Base-by-base conservation (phyloP, 2,113 vertebrate species). In the Dicrurus megarhynchus region DNA sequence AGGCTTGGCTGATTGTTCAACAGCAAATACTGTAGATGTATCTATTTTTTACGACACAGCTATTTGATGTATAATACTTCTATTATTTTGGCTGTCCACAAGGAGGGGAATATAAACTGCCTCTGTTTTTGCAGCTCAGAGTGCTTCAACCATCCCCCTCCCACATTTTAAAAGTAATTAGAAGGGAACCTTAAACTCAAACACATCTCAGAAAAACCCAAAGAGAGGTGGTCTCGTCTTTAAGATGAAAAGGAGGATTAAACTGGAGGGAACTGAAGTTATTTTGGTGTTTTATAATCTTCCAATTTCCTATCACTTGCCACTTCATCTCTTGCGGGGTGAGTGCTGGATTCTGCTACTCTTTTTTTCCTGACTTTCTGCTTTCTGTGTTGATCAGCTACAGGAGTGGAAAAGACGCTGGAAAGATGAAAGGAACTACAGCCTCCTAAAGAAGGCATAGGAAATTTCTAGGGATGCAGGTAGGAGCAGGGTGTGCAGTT, bases 301-400 rank as follows among this genome's bases (percentile, higher is more conserved):
- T 95, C 52, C 52, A 20, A 76, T 85, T 95, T 89, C 92, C 81
- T 89, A 47, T 85, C 82, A 46, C 44, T 87, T 87, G 46, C n/a
- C 65, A 26, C 74, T 85, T 85, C 30, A 14, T 59, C 61, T 85
- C 49, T 76, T 19, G 1, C 19, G 52, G 22, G 33, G 32, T 79
- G 87, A 47, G 39, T 32, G 44, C 50, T 63, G 64, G 56, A 30
- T 41, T 81, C 41, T 41, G 35, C 46, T 71, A 12, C 21, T 33
- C n/a, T 39, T 67, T 84, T 68, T 46, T 52, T 11, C 32, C 33
- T 82, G 55, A 15, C 26, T 61, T 84, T 68, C 39, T 56, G 27
- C 46, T 65, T 69, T 79, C 57, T 61, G 30, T 64, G 33, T 49
- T 24, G 57, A 47, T 84, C 21, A 46, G 20, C 55, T 50, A 46